phyloP scores from a whole-genome alignment of 1,140 invertebrate genomes.

The Nilaparvata lugens region DNA sequence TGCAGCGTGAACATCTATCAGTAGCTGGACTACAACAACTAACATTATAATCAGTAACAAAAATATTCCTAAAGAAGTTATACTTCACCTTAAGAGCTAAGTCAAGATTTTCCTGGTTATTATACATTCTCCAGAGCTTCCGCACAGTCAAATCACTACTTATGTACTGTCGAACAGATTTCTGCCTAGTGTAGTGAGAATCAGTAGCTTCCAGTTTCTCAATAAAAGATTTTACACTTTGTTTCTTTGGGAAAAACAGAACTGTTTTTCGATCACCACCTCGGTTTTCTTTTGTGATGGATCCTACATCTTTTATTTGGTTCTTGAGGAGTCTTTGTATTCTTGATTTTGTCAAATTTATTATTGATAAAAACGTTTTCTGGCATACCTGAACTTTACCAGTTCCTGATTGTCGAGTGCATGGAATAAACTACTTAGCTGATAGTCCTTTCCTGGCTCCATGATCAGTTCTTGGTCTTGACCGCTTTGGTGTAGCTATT shows the following conservation, averaged over 20 bases:
- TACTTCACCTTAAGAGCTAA: constrained; percentile 1
- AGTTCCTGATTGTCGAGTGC: neutral
- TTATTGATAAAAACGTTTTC: neutral
- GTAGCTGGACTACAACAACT: neutral
- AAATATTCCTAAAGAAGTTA: constrained; percentile 1
- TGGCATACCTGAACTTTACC: neutral
- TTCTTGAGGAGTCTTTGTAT: neutral
- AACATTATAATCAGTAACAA: neutral
- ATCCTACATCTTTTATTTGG: neutral
- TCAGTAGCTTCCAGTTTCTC: neutral
- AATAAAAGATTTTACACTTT: neutral
- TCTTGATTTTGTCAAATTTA: neutral
- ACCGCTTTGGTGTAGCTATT: neutral
- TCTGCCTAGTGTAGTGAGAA: neutral
- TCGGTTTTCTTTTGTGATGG: neutral
- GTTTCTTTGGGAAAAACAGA: neutral
- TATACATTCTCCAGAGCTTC: neutral
- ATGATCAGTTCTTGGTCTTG: neutral
- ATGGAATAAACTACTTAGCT: neutral
- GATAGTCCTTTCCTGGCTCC: neutral
- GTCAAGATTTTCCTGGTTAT: neutral
- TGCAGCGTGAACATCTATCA: constrained; percentile 2
- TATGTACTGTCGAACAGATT: neutral
- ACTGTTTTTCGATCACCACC: neutral
- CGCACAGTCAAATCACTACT: neutral